These are phyloP conservation scores for Drosophila equinoxialis DNA, from an alignment of 1,140 invertebrate species.

Conservation along the genomic window DNA sequence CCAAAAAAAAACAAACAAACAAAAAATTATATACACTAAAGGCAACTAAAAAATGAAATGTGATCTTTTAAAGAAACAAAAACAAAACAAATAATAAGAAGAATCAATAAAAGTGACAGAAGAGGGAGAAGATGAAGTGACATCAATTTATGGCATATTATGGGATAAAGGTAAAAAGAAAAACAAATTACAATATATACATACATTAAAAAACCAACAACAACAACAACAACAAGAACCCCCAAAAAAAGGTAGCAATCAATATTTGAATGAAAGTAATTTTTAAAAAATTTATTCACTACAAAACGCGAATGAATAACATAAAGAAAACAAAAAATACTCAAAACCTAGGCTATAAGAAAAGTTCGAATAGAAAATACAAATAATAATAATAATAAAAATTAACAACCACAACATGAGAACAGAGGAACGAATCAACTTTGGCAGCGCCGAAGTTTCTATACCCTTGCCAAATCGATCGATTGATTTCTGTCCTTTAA, in stretches of 20 bases:
- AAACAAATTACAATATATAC: slow-evolving; percentile 17
- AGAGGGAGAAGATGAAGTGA: background rate
- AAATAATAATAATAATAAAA: background rate
- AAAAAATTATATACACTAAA: slow-evolving; percentile 62
- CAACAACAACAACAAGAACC: slow-evolving; percentile 16
- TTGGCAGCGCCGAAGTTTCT: background rate
- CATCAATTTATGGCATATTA: slow-evolving; percentile 29
- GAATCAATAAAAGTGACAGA: slow-evolving; percentile 53
- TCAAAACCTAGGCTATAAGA: slow-evolving; percentile 52
- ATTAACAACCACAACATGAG: background rate
- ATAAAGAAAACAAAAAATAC: slow-evolving; percentile 34
- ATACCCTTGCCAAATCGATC: slow-evolving; percentile 1
- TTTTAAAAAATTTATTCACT: slow-evolving; percentile 61
- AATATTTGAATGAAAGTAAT: slow-evolving; percentile 66
- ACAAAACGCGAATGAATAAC: slow-evolving; percentile 17
- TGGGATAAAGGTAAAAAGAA: slow-evolving; percentile 24
- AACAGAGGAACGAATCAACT: background rate
- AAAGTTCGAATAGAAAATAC: slow-evolving; percentile 31
- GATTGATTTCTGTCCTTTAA: too few species aligned
- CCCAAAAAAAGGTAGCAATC: slow-evolving; percentile 37
- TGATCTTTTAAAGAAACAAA: slow-evolving; percentile 82
- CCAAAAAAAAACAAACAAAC: background rate
- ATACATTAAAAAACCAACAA: slow-evolving; percentile 47
- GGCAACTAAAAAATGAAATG: slow-evolving; percentile 82
- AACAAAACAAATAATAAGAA: slow-evolving; percentile 46